Percentiles rank a stretch among this genome's conserved stretches.
These are phyloP conservation scores for Marisa cornuarietis DNA, from an alignment of 1,140 invertebrate species.

Conservation along the genomic window DNA sequence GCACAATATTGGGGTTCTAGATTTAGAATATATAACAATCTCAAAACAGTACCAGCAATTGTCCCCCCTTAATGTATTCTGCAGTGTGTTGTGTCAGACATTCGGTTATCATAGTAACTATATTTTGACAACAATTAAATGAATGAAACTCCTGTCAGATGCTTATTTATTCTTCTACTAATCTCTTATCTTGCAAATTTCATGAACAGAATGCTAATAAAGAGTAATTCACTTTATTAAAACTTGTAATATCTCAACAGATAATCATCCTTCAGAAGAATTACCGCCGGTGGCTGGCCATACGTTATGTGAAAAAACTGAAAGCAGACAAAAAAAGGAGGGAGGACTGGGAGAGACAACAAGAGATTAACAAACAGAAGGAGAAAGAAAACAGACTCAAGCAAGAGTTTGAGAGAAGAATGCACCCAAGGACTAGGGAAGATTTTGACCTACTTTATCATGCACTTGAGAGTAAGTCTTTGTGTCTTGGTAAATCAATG, in stretches of 20 bases:
- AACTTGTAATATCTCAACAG: constrained; percentile 28
- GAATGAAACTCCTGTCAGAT: too few species aligned
- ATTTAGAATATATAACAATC: too few species aligned
- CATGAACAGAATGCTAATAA: too few species aligned
- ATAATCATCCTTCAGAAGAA: constrained; percentile 56
- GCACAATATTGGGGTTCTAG: too few species aligned
- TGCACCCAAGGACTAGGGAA: constrained; percentile 66
- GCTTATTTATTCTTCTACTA: too few species aligned
- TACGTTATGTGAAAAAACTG: constrained; percentile 53
- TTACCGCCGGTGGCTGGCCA: constrained; percentile 55
- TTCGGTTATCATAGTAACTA: too few species aligned
- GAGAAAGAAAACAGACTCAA: constrained; percentile 65
- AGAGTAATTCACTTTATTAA: too few species aligned
- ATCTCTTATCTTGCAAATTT: background rate
- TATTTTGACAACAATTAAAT: too few species aligned
- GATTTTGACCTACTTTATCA: constrained; percentile 67
- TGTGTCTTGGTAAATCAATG: too few species aligned
- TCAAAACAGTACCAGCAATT: too few species aligned
- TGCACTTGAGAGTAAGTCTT: constrained; percentile 64
- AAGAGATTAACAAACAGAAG: constrained; percentile 60
- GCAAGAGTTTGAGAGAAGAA: constrained; percentile 63
- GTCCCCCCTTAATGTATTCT: too few species aligned
- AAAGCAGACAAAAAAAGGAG: constrained; percentile 56
- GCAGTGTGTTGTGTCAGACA: too few species aligned
- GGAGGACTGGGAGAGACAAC: constrained; percentile 60